Conservation (phyloP, 2,888 invertebrate species). For the Philereme vetulata region DNA sequence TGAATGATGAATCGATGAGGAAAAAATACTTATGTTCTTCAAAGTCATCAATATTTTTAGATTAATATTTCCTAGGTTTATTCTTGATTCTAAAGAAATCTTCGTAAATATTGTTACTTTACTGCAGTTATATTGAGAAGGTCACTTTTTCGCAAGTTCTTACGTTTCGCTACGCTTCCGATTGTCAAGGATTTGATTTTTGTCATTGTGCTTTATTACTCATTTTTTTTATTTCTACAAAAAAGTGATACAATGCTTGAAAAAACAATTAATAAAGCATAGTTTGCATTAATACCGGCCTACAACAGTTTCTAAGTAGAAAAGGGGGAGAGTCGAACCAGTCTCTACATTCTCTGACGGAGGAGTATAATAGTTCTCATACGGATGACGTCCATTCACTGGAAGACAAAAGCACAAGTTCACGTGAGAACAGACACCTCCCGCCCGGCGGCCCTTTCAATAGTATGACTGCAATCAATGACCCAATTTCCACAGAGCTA, state of each 20-base stretch:
- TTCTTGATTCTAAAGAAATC: not conserved
- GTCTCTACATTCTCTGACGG: too few relatives aligned
- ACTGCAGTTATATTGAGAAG: not conserved
- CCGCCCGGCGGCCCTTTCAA: not conserved
- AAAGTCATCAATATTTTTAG: constrained; percentile 1
- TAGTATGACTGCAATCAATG: not conserved
- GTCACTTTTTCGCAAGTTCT: constrained; percentile 4
- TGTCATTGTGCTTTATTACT: too few relatives aligned
- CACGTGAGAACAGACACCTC: not conserved
- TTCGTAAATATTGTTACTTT: not conserved
- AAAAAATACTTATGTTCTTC: not conserved
- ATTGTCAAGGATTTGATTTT: too few relatives aligned
- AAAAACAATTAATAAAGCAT: too few relatives aligned
- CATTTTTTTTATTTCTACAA: too few relatives aligned
- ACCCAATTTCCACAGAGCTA: not conserved
- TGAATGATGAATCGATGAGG: constrained; percentile 13
- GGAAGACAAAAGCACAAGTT: not conserved
- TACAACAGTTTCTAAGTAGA: too few relatives aligned
- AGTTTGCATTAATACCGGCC: too few relatives aligned
- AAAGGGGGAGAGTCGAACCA: too few relatives aligned
- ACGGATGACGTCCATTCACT: not conserved
- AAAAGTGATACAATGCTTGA: too few relatives aligned
- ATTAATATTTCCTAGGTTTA: not conserved
- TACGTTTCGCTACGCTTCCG: too few relatives aligned
- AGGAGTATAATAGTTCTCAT: too few relatives aligned